A percentile compares a stretch with the other conserved stretches of the same genome.
These are phyloP conservation scores for Panthera uncia DNA, from an alignment of 2,113 vertebrate genomes.

Conservation along the genomic window DNA sequence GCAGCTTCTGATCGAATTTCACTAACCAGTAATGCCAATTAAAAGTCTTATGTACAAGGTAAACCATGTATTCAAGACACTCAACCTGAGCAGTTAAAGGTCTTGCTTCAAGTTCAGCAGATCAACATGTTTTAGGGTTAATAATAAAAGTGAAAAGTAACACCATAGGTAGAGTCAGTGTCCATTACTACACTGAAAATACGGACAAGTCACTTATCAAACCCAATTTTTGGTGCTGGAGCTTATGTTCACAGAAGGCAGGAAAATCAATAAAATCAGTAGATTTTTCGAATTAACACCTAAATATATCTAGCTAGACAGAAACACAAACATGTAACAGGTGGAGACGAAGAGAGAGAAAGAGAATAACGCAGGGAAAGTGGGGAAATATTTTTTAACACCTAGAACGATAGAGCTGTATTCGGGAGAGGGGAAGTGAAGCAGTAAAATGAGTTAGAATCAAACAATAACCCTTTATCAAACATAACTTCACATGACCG, in stretches of 20 bases:
- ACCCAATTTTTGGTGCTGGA: neutral
- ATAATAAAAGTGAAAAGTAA: neutral
- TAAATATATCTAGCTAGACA: neutral
- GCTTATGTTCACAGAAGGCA: neutral
- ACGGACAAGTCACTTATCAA: neutral
- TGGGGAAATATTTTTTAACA: neutral
- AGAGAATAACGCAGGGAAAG: neutral
- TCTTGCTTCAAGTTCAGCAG: neutral
- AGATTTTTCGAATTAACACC: neutral
- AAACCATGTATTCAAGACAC: neutral
- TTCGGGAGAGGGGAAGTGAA: no score
- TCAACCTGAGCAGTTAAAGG: neutral
- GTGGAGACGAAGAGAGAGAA: neutral
- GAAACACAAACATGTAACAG: neutral
- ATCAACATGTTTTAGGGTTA: neutral
- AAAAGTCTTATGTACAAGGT: neutral
- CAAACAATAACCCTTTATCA: neutral
- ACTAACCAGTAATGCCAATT: neutral
- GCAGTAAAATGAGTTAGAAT: neutral
- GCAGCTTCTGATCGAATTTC: neutral
- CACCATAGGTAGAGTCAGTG: fast-evolving
- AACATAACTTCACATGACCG: neutral
- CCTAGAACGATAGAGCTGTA: neutral
- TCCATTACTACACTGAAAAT: neutral
- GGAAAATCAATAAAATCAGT: neutral